These are phyloP conservation scores for Distichodus sexfasciatus DNA, from an alignment of 2,797 vertebrate species.

Conservation along the genomic window DNA sequence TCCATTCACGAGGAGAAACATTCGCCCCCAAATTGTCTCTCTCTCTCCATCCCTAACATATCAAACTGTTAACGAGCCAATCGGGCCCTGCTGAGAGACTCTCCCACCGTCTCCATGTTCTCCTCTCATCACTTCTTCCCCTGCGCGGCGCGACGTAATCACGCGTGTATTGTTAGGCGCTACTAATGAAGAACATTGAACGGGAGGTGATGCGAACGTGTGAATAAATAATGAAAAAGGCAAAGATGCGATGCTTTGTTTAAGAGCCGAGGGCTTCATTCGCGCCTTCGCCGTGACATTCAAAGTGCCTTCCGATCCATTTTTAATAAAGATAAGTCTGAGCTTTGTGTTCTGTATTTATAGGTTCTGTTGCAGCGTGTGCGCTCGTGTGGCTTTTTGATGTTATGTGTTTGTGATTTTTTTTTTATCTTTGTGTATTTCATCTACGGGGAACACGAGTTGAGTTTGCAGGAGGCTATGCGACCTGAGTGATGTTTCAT, in stretches of 20 bases:
- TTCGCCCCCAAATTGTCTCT: too few species aligned
- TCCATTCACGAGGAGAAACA: too few species aligned
- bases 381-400: too few species aligned
- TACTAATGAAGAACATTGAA: conserved; percentile 42
- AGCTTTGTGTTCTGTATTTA: conserved; percentile 1
- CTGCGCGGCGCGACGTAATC: conserved; percentile 31
- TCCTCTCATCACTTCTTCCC: conserved; percentile 46
- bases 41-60: conserved; percentile 20
- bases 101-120: conserved; percentile 18
- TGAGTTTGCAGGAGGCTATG: background rate
- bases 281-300: conserved; percentile 4
- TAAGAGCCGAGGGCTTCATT: conserved; percentile 23
- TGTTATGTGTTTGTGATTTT: background rate
- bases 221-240: conserved; percentile 32
- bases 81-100: conserved; percentile 34
- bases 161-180: conserved; percentile 5
- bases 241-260: conserved; percentile 36
- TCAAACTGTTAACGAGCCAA: conserved; percentile 36
- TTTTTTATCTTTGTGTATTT: background rate
- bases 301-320: conserved; percentile 20
- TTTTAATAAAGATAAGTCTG: conserved; percentile 7
- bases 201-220: conserved; percentile 34
- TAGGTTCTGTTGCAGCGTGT: conserved; percentile 11
- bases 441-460: background rate
- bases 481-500: conserved; percentile 2